Conservation (phyloP, 2,113 vertebrate genomes). For the Felis catus region DNA sequence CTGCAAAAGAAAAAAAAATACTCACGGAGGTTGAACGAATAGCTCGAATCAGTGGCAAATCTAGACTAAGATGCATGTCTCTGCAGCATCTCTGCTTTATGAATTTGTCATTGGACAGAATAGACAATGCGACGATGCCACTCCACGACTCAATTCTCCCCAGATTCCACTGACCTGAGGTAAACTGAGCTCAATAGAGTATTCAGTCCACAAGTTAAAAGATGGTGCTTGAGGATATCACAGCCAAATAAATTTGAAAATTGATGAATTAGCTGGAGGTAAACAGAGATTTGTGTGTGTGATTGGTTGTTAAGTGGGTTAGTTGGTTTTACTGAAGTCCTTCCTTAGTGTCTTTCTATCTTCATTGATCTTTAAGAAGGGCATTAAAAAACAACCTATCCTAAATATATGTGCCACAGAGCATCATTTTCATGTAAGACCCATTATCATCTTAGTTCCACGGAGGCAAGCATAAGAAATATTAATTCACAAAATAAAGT, state of each 20-base stretch:
- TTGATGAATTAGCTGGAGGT: not conserved
- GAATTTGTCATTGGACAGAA: not conserved
- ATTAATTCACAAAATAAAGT: not conserved
- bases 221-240: not conserved
- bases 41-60: not conserved
- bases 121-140: too few relatives aligned
- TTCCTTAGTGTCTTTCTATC: not conserved
- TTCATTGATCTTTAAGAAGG: not conserved
- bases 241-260: not conserved
- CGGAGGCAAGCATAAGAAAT: not conserved
- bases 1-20: not conserved
- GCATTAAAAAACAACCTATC: fast-evolving
- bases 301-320: not conserved
- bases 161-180: not conserved
- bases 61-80: not conserved
- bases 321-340: not conserved
- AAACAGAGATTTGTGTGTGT: not conserved
- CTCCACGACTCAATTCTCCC: not conserved
- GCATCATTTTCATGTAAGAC: not conserved
- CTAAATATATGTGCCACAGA: not conserved
- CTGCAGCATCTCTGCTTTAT: too few relatives aligned
- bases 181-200: too few relatives aligned
- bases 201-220: not conserved
- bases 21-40: not conserved
- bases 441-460: not conserved